Conservation (phyloP, 1,140 invertebrate species). For the Cyphomyrmex costatus region DNA sequence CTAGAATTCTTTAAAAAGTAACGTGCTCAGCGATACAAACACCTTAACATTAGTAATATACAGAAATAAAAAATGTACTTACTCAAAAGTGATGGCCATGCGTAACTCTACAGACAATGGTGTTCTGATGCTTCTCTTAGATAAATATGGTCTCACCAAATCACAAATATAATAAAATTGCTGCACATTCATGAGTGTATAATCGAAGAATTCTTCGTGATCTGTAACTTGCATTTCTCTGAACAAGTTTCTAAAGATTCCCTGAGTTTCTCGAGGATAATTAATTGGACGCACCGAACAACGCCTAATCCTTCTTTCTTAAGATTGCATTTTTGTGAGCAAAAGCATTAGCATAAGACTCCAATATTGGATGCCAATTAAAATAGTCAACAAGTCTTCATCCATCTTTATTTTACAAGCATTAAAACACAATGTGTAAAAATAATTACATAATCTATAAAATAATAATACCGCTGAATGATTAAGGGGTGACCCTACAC, state of each 20-base stretch:
- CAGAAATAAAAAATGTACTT: conserved; percentile 5
- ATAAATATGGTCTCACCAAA: background rate
- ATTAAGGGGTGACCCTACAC: no score
- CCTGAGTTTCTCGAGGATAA: background rate
- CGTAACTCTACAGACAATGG: background rate
- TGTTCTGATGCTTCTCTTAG: background rate
- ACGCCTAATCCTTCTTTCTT: background rate
- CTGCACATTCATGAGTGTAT: background rate
- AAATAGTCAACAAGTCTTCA: no score
- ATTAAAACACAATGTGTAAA: no score
- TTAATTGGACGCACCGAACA: background rate
- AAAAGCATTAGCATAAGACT: background rate
- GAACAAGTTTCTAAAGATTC: background rate
- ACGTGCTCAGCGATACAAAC: no score
- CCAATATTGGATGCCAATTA: no score
- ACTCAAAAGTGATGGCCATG: background rate
- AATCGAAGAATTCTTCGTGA: conserved; percentile 8
- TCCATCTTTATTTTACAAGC: no score
- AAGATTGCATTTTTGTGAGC: background rate
- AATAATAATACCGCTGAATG: no score
- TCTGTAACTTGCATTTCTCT: background rate
- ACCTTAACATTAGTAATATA: conserved; percentile 2
- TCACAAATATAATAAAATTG: background rate
- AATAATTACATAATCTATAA: no score
- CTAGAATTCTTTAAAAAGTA: no score